These are phyloP conservation scores for Irena cyanogastra DNA, from an alignment of 2,113 vertebrate genomes.

Conservation along the genomic window DNA sequence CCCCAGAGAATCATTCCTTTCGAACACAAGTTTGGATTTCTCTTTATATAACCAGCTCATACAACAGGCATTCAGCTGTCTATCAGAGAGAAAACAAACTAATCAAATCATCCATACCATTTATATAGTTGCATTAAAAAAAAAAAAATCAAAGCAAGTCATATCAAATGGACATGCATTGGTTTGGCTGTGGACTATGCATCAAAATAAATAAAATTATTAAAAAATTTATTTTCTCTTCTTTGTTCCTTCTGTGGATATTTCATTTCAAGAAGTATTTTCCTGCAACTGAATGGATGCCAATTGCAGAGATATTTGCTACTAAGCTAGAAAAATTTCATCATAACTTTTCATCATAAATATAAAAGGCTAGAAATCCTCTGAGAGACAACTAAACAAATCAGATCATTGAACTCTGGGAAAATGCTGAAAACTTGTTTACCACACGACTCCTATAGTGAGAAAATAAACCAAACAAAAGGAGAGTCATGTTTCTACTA, in stretches of 20 bases:
- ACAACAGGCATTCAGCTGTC: neutral
- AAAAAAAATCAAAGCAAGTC: neutral
- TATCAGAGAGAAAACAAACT: neutral
- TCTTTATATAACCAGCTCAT: neutral
- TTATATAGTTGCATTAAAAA: neutral
- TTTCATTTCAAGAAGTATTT: neutral
- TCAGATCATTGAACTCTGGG: neutral
- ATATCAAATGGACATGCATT: neutral
- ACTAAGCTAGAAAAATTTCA: neutral
- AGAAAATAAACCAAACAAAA: constrained; percentile 10
- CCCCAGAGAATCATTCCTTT: neutral
- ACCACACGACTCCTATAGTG: neutral
- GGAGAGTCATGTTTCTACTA: neutral
- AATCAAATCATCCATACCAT: neutral
- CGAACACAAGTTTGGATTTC: neutral
- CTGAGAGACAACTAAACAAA: neutral
- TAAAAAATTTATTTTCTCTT: neutral
- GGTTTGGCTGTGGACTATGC: neutral
- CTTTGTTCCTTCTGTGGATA: neutral
- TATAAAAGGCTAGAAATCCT: neutral
- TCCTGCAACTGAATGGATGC: neutral
- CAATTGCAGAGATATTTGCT: neutral
- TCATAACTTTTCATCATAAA: neutral
- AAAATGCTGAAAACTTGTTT: neutral
- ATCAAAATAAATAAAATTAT: neutral